These are phyloP conservation scores for Podarcis siculus DNA, from an alignment of 2,797 vertebrate species.

Conservation along the genomic window DNA sequence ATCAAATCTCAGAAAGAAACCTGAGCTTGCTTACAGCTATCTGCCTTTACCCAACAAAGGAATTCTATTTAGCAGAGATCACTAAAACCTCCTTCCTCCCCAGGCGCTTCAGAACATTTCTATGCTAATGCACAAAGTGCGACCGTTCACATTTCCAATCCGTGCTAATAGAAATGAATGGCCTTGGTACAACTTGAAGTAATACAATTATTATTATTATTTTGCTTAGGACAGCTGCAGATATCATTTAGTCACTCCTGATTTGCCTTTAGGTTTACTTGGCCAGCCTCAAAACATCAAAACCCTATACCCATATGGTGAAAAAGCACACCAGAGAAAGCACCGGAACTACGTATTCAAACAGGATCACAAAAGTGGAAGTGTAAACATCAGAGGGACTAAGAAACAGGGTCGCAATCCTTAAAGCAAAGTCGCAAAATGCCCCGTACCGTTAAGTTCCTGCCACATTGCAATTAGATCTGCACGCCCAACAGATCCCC, in stretches of 20 bases:
- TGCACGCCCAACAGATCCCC: too few relatives aligned
- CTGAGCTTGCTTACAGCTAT: neutral
- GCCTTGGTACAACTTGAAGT: neutral
- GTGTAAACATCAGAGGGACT: neutral
- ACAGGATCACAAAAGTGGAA: neutral
- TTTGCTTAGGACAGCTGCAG: neutral
- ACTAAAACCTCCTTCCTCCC: neutral
- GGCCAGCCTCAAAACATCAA: too few relatives aligned
- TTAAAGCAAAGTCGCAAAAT: neutral
- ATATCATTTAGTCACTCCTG: neutral
- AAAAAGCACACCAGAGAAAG: neutral
- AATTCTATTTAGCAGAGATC: neutral
- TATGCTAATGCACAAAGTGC: neutral
- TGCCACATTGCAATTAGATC: neutral
- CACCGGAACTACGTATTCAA: neutral
- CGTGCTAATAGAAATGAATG: neutral
- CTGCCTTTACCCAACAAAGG: accelerated
- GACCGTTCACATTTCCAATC: neutral
- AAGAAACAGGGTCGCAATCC: neutral
- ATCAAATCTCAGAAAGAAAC: neutral
- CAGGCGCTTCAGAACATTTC: neutral
- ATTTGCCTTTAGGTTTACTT: neutral
- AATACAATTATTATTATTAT: neutral
- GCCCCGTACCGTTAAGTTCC: neutral
- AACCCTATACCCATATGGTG: neutral